Evolutionary conservation across 2,888 invertebrate genomes (phyloP), one percentile per base, ranked within the genome.

Genomic region (Hirtodrosophila confusa): DNA sequence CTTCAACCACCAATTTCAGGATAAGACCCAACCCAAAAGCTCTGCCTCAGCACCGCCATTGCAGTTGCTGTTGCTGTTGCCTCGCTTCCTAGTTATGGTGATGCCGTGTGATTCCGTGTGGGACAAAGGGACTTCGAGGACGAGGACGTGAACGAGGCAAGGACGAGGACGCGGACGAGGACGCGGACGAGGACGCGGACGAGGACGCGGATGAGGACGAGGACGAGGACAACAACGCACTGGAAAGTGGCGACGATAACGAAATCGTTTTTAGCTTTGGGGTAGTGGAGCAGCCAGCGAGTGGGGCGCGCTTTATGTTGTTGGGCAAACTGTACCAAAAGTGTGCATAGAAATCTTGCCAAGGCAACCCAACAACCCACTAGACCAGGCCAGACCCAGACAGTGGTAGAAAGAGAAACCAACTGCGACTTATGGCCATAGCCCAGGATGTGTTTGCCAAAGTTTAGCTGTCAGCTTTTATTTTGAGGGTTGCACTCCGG

Each of bases 401-500:
- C 90, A 86, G 74, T 79, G 79, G 89, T 77, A 90, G 90, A 90
- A 90, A 90, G 90, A 90, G 90, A 90, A 90, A 90, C 72, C 84
- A 79, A 69, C 65, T 78, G 69, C 65, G 67, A 85, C 80, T 80
- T 76, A 65, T 71, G 58, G 64, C 64, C 61, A 65, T 71, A 56
- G 64, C 64, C 61, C 66, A 83, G 80, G 80, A 80, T 71, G 50
- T 75, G 63, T 61, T 64, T 72, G 69, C 62, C 62, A 65, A 72
- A 65, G 60, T 47, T 54, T 55, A 53, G 57, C 62, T 70, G 51
- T 61, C 60, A 62, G 64, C 58, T 50, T 68, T 55, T 58, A 48
- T 65, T 76, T 72, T 53, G 62, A 64, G 73, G 70, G 63, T 63
- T 68, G 72, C 65, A 66, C 49, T 55, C 50, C 39, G 54, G 49